phyloP scores from a whole-genome alignment of 2,888 invertebrate genomes.

The Pecten maximus region DNA sequence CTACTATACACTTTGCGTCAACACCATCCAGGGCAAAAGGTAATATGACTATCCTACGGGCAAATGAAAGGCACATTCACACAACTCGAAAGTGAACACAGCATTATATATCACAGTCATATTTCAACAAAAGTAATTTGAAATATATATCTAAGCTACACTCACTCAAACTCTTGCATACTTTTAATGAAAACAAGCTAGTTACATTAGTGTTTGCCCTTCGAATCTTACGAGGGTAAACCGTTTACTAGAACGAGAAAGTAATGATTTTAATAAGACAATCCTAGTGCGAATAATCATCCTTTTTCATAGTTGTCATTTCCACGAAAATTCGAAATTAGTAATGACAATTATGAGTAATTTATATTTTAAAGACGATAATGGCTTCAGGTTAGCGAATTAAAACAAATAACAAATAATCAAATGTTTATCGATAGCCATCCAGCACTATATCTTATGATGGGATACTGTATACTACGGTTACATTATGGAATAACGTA shows the following conservation, averaged over 20 bases:
- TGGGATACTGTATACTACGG: background rate
- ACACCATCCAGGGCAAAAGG: background rate
- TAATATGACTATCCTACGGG: background rate
- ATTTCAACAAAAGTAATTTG: background rate
- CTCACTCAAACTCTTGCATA: background rate
- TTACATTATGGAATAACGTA: background rate
- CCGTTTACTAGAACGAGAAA: too few species aligned
- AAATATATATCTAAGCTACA: background rate
- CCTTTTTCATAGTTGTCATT: background rate
- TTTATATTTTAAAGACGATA: background rate
- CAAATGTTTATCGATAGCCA: background rate
- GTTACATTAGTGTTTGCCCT: too few species aligned
- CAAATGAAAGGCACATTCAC: constrained; percentile 15
- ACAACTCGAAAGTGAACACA: constrained; percentile 21
- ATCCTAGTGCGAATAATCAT: background rate
- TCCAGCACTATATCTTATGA: background rate
- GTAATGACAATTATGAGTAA: background rate
- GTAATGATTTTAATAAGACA: too few species aligned
- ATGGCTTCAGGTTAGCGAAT: background rate
- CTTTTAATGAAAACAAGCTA: background rate
- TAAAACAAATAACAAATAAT: background rate
- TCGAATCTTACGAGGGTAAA: too few species aligned
- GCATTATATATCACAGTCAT: background rate
- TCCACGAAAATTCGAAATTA: background rate
- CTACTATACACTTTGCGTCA: background rate